Evolutionary conservation across 1,140 invertebrate species (phyloP), one percentile per base, ranked within the genome.

Genomic region (Drosophila sp.): DNA sequence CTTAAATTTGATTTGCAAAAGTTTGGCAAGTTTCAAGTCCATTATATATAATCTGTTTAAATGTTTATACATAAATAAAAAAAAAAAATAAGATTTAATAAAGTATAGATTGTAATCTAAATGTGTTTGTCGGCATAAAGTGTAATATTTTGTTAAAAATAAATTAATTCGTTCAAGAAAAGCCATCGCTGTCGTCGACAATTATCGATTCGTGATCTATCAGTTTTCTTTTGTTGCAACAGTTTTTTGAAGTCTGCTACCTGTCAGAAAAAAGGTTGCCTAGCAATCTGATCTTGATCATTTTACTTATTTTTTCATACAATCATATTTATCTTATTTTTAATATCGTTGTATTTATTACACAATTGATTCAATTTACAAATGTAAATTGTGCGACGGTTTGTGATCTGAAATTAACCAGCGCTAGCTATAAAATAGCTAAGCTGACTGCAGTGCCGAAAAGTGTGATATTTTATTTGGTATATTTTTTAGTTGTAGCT

Each of bases 41-140:
- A 57, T 13, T 50, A 38, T 38, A 38, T 46, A 51, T 40, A 76
- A 77, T 63, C 14, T 73, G 70, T 70, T 69, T 57, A 50, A 72
- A 45, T 59, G 34, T 72, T 72, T 56, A 70, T 18, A 43, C 57
- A 69, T 41, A 50, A 38, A 29, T 41, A 53, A 36, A 36, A 38
- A 61, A 38, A 61, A 59, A 34, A 61, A 29, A 41, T 51, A 65
- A 75, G 41, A 54, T 73, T 54, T 32, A 51, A 62, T 65, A 21
- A 57, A 51, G 43, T 41, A 41, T 18, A 56, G 16, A 50, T 8
- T 48, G 36, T 64, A 66, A 62, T 13, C 11, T 46, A 46, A 27
- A 50, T 21, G 14, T 9, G 14, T 9, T 34, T 46, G 11, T 34
- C 56, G 9, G 36, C 36, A 13, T n/a, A 14, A 16, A 14, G 38